A percentile compares a stretch with the other conserved stretches of the same genome.
phyloP scores from a whole-genome alignment of 2,113 vertebrate species.

The Sisor rabdophorus region DNA sequence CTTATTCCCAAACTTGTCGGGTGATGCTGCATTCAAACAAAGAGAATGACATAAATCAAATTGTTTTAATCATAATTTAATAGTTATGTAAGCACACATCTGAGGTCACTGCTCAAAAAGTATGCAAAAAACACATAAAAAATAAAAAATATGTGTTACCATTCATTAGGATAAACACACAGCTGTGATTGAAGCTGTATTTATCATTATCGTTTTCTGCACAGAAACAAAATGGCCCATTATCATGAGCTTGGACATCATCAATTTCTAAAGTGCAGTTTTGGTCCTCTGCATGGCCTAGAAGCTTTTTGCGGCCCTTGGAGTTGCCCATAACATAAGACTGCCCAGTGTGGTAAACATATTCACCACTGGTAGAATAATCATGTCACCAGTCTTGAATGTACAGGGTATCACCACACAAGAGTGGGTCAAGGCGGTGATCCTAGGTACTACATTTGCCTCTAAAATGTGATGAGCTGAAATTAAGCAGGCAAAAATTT shows the following conservation, averaged over 20 bases:
- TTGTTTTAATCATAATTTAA: background rate
- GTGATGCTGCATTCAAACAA: slow-evolving; percentile 52
- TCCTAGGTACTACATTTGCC: slow-evolving; percentile 52
- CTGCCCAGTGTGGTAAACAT: slow-evolving; percentile 50
- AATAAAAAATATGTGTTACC: slow-evolving; percentile 32
- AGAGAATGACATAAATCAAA: background rate
- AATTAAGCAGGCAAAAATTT: background rate
- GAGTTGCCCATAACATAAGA: slow-evolving; percentile 53
- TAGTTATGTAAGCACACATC: background rate
- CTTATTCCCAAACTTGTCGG: too few species aligned
- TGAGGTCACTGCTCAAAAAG: background rate
- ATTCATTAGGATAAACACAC: slow-evolving; percentile 61
- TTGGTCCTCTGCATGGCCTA: slow-evolving; percentile 50
- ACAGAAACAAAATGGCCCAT: slow-evolving; percentile 62
- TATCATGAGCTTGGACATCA: slow-evolving; percentile 61
- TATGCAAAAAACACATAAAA: too few species aligned
- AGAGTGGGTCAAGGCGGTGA: slow-evolving; percentile 54
- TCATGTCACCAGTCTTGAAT: slow-evolving; percentile 32
- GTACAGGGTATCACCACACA: slow-evolving; percentile 65
- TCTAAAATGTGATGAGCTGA: slow-evolving; percentile 25
- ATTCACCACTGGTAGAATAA: slow-evolving; percentile 41
- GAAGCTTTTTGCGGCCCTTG: slow-evolving; percentile 54
- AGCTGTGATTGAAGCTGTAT: slow-evolving; percentile 60
- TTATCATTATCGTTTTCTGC: slow-evolving; percentile 40
- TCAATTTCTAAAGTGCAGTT: slow-evolving; percentile 63